Base-by-base conservation (phyloP, 2,888 invertebrate genomes). In the Stenodera caucasica region DNA sequence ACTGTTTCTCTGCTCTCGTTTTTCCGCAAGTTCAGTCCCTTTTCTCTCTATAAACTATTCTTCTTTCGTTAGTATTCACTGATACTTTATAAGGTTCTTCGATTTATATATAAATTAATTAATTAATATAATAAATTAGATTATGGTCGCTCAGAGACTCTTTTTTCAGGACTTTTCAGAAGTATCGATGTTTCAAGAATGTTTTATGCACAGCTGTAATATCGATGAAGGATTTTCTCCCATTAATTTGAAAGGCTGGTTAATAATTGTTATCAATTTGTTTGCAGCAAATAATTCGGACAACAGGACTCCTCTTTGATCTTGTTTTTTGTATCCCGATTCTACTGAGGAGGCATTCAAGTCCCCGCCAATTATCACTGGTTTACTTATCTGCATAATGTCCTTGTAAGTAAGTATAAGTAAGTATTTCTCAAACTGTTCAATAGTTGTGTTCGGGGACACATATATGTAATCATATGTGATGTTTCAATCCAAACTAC, bases 131-230 rank as follows among this genome's bases (percentile, higher is more conserved):
- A 9, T 21, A 18, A 15, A 54, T 54, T 1, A n/a, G 7, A 3
- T 51, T 64, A 21, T 67, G 60, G 53, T 64, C 53, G 32, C 64
- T 65, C 29, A 67, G 23, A 15, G 57, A 37, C 45, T 66, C 58
- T 5, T 9, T 30, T 11, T 61, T 57, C 2, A 37, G 26, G 11
- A 61, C 60, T 56, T 56, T 29, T 60, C 63, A 65, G 6, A n/a
- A n/a, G n/a, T 59, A 23, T 7, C 1, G 30, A 2, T 62, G 12
- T 11, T 35, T 26, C 1, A 35, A 5, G 2, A 35, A 5, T n/a
- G 57, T 11, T 4, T 32, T 14, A 5, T 55, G 57, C 1, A 57
- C 29, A 0, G 61, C 12, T 1, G 61, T 61, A 3, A 64, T 32
- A 12, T 64, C 65, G 12, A 65, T 52, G 0, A 60, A 59, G 0